phyloP scores from a whole-genome alignment of 2,888 invertebrate genomes.

The Diachrysia chrysitis region DNA sequence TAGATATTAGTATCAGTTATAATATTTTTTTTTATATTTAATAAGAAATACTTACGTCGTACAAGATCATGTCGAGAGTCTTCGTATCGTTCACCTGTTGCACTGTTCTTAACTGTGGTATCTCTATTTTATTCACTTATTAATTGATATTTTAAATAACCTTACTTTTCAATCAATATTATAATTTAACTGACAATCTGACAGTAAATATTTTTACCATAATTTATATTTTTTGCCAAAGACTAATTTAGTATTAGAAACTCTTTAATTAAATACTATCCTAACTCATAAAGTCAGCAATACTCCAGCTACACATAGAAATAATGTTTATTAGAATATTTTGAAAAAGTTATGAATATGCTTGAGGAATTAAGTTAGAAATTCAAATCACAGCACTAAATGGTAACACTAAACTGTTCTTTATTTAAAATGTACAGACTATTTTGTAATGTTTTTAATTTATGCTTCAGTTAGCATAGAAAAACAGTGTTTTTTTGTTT shows the following conservation, averaged over 20 bases:
- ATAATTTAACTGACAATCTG: neutral
- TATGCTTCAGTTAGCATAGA: conserved; percentile 19
- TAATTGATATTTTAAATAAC: neutral
- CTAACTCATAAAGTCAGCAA: neutral
- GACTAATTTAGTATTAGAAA: neutral
- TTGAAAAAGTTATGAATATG: conserved; percentile 17
- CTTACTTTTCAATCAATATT: neutral
- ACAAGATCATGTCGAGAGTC: conserved; percentile 80
- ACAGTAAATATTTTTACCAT: neutral
- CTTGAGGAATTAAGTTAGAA: conserved; percentile 15
- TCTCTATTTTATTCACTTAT: conserved; percentile 29
- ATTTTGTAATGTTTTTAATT: conserved; percentile 25
- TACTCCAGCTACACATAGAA: conserved; percentile 13
- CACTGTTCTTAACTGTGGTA: conserved; percentile 61
- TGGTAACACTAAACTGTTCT: conserved; percentile 38
- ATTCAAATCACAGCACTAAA: conserved; percentile 42
- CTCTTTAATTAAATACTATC: neutral
- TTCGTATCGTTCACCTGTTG: conserved; percentile 80
- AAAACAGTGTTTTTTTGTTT: conserved; percentile 32
- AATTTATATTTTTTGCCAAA: neutral
- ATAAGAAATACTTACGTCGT: conserved; percentile 80
- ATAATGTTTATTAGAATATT: neutral
- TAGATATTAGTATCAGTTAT: no score
- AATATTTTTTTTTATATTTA: neutral
- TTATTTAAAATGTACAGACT: conserved; percentile 14